These are phyloP conservation scores for Epirrita christyi DNA, from an alignment of 2,888 invertebrate genomes.

Conservation along the genomic window DNA sequence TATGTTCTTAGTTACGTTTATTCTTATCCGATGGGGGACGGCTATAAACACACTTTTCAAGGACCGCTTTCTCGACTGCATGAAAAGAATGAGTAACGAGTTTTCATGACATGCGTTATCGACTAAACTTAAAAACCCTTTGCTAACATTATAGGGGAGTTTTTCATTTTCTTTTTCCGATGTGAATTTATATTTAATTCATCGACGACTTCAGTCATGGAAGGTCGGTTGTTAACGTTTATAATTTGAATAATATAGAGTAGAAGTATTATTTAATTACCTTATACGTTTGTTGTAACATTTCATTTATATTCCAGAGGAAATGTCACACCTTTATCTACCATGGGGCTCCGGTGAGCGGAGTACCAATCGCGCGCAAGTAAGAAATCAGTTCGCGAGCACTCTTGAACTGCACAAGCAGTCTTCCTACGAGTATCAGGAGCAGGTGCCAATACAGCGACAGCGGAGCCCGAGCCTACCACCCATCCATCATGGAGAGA, in stretches of 20 bases:
- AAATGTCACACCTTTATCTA: constrained; percentile 90
- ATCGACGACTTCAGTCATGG: constrained; percentile 64
- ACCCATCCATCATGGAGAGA: constrained; percentile 83
- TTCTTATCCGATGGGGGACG: constrained; percentile 34
- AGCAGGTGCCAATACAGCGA: constrained; percentile 72
- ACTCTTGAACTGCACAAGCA: constrained; percentile 75
- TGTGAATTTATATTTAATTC: constrained; percentile 60
- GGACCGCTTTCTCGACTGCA: constrained; percentile 31
- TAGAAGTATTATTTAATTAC: background rate
- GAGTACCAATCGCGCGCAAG: constrained; percentile 71
- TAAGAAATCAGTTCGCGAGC: constrained; percentile 79
- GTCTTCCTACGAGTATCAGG: constrained; percentile 74
- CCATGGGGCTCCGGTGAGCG: constrained; percentile 89
- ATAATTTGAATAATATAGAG: constrained; percentile 9
- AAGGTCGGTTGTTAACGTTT: constrained; percentile 52
- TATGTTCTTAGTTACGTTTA: constrained; percentile 33
- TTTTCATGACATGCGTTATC: constrained; percentile 65
- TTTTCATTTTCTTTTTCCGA: constrained; percentile 57
- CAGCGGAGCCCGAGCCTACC: constrained; percentile 89
- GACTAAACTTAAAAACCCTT: constrained; percentile 77
- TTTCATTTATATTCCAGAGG: constrained; percentile 85
- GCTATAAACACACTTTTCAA: constrained; percentile 38
- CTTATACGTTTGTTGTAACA: constrained; percentile 19
- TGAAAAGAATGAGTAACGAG: constrained; percentile 43
- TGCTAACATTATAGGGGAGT: constrained; percentile 64